These are phyloP conservation scores for Enteromius viviparus DNA, from an alignment of 2,797 vertebrate species.

Conservation along the genomic window DNA sequence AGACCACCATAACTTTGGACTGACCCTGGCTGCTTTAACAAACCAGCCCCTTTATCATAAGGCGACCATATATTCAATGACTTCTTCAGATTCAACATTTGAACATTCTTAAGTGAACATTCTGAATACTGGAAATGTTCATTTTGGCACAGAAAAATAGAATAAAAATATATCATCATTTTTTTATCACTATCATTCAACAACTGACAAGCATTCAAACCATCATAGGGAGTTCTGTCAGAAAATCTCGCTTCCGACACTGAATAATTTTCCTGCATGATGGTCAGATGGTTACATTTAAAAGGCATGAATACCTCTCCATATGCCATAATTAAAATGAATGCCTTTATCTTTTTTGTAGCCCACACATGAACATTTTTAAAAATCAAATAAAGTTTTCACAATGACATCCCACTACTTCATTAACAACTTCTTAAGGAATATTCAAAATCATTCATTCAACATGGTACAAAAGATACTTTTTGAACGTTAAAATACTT, in stretches of 20 bases:
- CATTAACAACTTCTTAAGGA: slow-evolving; percentile 70
- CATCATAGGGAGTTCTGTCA: slow-evolving; percentile 42
- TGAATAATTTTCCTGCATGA: neutral
- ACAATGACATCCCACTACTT: slow-evolving; percentile 1
- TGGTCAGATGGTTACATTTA: slow-evolving; percentile 3
- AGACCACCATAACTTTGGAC: neutral
- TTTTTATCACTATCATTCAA: slow-evolving; percentile 51
- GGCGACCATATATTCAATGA: slow-evolving; percentile 7
- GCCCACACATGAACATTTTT: neutral
- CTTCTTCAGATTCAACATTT: slow-evolving; percentile 43
- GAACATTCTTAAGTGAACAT: slow-evolving; percentile 56
- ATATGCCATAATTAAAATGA: slow-evolving; percentile 12
- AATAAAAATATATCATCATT: slow-evolving; percentile 63
- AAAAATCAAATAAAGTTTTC: slow-evolving; percentile 46
- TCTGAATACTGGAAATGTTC: slow-evolving; percentile 53
- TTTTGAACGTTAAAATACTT: slow-evolving; percentile 63
- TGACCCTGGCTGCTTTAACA: slow-evolving; percentile 17
- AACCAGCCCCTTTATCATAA: slow-evolving; percentile 7
- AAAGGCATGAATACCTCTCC: slow-evolving; percentile 19
- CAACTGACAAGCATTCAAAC: slow-evolving; percentile 50
- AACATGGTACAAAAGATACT: slow-evolving; percentile 52
- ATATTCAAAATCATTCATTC: slow-evolving; percentile 49
- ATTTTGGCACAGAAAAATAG: slow-evolving; percentile 64
- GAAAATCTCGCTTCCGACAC: slow-evolving; percentile 35
- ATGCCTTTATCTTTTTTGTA: neutral